Evolutionary conservation across 2,797 vertebrate species (phyloP).

Genomic region (Cyprinodon diabolis): DNA sequence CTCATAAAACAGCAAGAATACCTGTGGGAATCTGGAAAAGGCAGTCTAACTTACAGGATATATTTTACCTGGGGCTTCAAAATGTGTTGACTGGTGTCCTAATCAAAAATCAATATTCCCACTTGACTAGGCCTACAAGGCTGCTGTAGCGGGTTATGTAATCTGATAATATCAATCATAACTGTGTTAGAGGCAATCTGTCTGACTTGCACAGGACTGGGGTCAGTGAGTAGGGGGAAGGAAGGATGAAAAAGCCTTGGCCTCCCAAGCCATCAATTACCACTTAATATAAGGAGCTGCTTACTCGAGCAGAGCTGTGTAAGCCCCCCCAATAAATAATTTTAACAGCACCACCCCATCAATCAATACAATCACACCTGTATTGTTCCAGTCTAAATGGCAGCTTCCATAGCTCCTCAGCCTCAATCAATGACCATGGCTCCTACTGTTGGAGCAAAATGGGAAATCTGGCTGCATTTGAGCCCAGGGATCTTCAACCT

Average conservation of each 20-base stretch:
- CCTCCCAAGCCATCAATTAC: conserved; percentile 95
- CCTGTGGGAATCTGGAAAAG: conserved; percentile 41
- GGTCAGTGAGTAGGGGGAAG: conserved; percentile 84
- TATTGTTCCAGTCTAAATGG: conserved; percentile 87
- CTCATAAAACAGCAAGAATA: conserved; percentile 30
- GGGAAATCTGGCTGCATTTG: conserved; percentile 76
- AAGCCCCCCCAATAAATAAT: conserved; percentile 90
- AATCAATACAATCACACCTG: conserved; percentile 91
- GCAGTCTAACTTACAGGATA: conserved; percentile 50
- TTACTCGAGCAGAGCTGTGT: conserved; percentile 83
- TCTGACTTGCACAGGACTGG: conserved; percentile 88
- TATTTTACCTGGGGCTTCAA: conserved; percentile 70
- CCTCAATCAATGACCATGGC: conserved; percentile 87
- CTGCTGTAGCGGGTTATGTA: conserved; percentile 86
- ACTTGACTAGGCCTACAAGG: conserved; percentile 85
- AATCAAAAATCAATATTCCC: conserved; percentile 95
- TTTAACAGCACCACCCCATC: conserved; percentile 89
- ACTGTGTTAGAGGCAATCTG: conserved; percentile 93
- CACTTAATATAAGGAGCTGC: conserved; percentile 90
- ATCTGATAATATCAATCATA: conserved; percentile 97
- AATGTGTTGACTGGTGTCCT: conserved; percentile 84
- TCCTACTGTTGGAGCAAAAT: conserved; percentile 74
- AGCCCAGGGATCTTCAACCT: conserved; percentile 71
- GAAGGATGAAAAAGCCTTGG: conserved; percentile 81
- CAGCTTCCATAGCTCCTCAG: conserved; percentile 77